A percentile compares a stretch with the other conserved stretches of the same genome.
Evolutionary conservation across 2,888 invertebrate genomes (phyloP).

Genomic region (Nineta flava): DNA sequence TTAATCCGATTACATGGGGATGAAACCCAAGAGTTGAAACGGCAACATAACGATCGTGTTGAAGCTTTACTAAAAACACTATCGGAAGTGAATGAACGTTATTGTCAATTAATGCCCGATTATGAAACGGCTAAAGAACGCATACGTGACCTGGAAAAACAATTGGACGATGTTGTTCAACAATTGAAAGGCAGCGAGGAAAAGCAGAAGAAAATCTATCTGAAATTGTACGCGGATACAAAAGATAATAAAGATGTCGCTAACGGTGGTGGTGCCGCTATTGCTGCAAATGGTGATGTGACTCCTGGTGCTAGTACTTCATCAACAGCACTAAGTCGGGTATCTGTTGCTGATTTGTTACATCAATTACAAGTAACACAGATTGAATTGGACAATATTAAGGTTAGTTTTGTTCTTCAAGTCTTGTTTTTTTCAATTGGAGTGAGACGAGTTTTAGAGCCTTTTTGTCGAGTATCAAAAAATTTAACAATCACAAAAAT

Average conservation of each 20-base stretch:
- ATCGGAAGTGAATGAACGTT: conserved; percentile 58
- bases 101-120: conserved; percentile 60
- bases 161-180: conserved; percentile 51
- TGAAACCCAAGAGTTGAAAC: conserved; percentile 60
- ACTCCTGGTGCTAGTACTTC: conserved; percentile 1
- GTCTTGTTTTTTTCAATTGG: not conserved
- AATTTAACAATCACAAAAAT: not conserved
- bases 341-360: conserved; percentile 66
- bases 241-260: conserved; percentile 40
- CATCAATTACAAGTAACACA: conserved; percentile 72
- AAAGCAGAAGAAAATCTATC: conserved; percentile 57
- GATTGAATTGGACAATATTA: conserved; percentile 73
- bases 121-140: conserved; percentile 55
- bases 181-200: conserved; percentile 55
- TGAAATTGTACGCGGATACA: conserved; percentile 54
- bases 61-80: conserved; percentile 55
- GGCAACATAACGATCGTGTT: conserved; percentile 63
- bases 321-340: conserved; percentile 36
- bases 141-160: conserved; percentile 52
- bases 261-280: conserved; percentile 43
- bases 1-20: conserved; percentile 44
- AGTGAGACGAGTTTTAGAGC: not conserved
- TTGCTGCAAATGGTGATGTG: too few relatives aligned
- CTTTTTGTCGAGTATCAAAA: not conserved
- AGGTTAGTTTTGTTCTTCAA: conserved; percentile 39